Evolutionary conservation across 2,797 vertebrate genomes (phyloP).

Genomic region (Rhyacichthys aspro): DNA sequence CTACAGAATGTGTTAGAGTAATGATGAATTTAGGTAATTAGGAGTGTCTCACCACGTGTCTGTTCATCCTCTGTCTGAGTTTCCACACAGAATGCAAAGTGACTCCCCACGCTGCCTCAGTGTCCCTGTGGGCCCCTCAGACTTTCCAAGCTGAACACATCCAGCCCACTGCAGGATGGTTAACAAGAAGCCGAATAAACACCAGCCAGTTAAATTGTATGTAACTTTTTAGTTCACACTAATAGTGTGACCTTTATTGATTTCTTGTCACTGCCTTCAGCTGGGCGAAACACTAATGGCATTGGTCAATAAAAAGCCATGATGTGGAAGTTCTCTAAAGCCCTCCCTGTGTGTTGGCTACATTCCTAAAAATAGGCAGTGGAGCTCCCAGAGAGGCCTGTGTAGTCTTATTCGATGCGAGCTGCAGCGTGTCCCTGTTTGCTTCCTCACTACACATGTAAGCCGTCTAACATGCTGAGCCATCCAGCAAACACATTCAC

Average conservation of each 20-base stretch:
- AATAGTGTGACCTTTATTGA: slow-evolving; percentile 80
- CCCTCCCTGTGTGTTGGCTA: slow-evolving; percentile 60
- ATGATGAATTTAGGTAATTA: slow-evolving; percentile 53
- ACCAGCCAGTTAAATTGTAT: slow-evolving; percentile 75
- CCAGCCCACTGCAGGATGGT: slow-evolving; percentile 55
- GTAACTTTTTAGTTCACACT: slow-evolving; percentile 79
- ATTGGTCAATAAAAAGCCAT: slow-evolving; percentile 81
- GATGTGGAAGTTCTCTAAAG: slow-evolving; percentile 77
- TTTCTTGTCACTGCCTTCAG: slow-evolving; percentile 80
- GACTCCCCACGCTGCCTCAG: slow-evolving; percentile 51
- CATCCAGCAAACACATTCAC: slow-evolving; percentile 47
- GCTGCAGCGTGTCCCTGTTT: slow-evolving; percentile 36
- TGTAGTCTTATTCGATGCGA: slow-evolving; percentile 56
- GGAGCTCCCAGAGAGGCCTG: slow-evolving; percentile 50
- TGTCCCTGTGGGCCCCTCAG: slow-evolving; percentile 52
- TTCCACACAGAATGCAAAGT: slow-evolving; percentile 67
- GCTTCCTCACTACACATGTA: slow-evolving; percentile 47
- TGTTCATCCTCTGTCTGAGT: slow-evolving; percentile 15
- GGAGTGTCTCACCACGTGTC: slow-evolving; percentile 20
- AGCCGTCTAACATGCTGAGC: slow-evolving; percentile 64
- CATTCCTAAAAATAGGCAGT: slow-evolving; percentile 74
- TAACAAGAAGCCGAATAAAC: slow-evolving; percentile 79
- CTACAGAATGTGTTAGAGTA: slow-evolving; percentile 25
- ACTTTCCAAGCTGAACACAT: slow-evolving; percentile 68
- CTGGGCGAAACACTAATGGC: slow-evolving; percentile 81